Evolutionary conservation across 2,113 vertebrate genomes (phyloP).

Genomic region (Phoxinus phoxinus): DNA sequence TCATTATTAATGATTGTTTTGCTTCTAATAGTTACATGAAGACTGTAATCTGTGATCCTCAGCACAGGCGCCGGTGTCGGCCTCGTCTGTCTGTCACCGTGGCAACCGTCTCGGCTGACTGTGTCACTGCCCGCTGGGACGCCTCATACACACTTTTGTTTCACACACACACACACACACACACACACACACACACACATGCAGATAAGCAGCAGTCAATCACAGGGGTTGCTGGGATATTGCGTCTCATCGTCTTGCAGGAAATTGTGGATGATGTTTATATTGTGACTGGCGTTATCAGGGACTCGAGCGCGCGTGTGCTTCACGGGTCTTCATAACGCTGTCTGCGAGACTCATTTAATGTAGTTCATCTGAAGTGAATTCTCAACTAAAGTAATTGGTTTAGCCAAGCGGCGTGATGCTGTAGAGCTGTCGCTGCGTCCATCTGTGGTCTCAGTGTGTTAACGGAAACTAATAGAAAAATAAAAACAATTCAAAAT

Average conservation of each 20-base stretch:
- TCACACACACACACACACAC: slow-evolving; percentile 20
- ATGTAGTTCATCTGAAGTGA: neutral
- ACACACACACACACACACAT: neutral
- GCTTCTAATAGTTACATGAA: neutral
- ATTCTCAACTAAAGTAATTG: neutral
- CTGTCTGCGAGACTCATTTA: neutral
- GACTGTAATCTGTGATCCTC: neutral
- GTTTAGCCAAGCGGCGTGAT: neutral
- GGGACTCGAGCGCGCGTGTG: neutral
- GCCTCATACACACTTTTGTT: slow-evolving; percentile 51
- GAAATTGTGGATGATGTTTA: neutral
- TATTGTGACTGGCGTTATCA: slow-evolving; percentile 29
- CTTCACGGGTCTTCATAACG: neutral
- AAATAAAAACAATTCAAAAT: neutral
- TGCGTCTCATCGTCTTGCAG: neutral
- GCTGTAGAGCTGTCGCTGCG: neutral
- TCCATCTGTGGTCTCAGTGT: neutral
- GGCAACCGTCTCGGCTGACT: slow-evolving; percentile 36
- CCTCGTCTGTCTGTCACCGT: neutral
- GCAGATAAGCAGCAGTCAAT: slow-evolving; percentile 29
- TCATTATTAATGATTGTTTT: neutral
- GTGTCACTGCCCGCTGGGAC: slow-evolving; percentile 58
- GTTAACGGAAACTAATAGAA: too few relatives aligned
- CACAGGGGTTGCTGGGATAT: slow-evolving; percentile 27
- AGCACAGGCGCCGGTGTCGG: neutral